phyloP scores from a whole-genome alignment of 2,888 invertebrate genomes.

The Trisateles emortualis region DNA sequence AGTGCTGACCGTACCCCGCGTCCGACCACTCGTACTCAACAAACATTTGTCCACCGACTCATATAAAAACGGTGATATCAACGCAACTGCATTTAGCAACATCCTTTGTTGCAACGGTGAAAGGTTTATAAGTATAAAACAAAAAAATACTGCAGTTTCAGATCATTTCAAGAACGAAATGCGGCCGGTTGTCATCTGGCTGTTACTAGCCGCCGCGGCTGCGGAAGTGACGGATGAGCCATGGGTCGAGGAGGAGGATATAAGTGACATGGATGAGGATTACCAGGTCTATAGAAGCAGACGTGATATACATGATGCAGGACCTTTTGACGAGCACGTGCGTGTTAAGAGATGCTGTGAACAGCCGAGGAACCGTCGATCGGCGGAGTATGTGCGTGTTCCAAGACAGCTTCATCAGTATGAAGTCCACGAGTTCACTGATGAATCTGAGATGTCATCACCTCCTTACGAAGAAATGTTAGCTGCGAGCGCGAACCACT shows the following conservation, averaged over 20 bases:
- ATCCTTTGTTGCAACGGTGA: constrained; percentile 69
- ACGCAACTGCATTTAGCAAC: constrained; percentile 61
- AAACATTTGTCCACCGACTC: constrained; percentile 60
- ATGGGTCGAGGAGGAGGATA: constrained; percentile 72
- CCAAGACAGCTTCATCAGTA: constrained; percentile 76
- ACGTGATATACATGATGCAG: constrained; percentile 60
- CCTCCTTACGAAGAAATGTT: constrained; percentile 79
- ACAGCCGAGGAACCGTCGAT: constrained; percentile 52
- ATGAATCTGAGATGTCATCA: constrained; percentile 58
- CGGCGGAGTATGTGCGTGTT: constrained; percentile 56
- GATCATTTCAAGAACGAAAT: constrained; percentile 65
- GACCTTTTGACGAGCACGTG: constrained; percentile 67
- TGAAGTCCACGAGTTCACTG: constrained; percentile 75
- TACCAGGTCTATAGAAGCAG: constrained; percentile 56
- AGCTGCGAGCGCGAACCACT: constrained; percentile 79
- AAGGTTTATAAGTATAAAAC: constrained; percentile 75
- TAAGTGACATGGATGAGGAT: constrained; percentile 63
- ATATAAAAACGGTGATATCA: constrained; percentile 60
- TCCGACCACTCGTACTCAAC: constrained; percentile 63
- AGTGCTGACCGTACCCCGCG: constrained; percentile 63
- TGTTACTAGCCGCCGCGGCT: constrained; percentile 60
- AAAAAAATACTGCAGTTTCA: constrained; percentile 65
- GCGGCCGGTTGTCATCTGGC: constrained; percentile 66
- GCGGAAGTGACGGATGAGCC: constrained; percentile 67
- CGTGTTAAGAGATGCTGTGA: constrained; percentile 68